A percentile compares a stretch with the other conserved stretches of the same genome.
These are phyloP conservation scores for Rattus rattus DNA, from an alignment of 2,113 vertebrate species.

Conservation along the genomic window DNA sequence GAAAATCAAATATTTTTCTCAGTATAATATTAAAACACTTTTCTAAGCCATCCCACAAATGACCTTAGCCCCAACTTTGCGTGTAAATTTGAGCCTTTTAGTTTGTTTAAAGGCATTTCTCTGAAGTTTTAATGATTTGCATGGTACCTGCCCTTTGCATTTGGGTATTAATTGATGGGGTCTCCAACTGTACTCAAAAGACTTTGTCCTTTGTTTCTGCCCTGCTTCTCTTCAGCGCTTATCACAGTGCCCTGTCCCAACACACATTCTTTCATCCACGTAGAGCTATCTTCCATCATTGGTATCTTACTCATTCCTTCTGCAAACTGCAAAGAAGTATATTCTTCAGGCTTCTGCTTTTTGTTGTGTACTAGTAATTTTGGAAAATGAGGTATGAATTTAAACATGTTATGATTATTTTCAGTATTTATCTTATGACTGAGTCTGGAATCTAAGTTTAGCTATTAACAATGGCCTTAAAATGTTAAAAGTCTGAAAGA, in stretches of 20 bases:
- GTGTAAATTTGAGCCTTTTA: neutral
- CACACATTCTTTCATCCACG: neutral
- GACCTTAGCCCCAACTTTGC: neutral
- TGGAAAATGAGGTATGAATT: neutral
- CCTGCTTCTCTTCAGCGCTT: neutral
- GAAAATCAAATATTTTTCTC: neutral
- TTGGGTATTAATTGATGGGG: neutral
- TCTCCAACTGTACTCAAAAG: neutral
- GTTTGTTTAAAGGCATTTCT: neutral
- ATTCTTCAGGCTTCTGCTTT: neutral
- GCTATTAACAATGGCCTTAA: neutral
- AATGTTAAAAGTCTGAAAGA: neutral
- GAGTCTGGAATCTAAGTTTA: slow-evolving; percentile 12
- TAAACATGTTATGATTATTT: neutral
- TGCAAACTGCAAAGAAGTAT: neutral
- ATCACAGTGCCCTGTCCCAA: neutral
- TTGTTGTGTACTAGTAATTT: neutral
- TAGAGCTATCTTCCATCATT: neutral
- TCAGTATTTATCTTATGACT: neutral
- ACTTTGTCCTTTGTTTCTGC: neutral
- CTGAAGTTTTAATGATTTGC: neutral
- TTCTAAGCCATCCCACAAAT: neutral
- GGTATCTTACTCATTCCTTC: neutral
- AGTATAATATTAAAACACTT: neutral
- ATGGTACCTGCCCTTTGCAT: neutral